These are phyloP conservation scores for Aleiodes sp. DNA, from an alignment of 1,140 invertebrate species.

Conservation along the genomic window DNA sequence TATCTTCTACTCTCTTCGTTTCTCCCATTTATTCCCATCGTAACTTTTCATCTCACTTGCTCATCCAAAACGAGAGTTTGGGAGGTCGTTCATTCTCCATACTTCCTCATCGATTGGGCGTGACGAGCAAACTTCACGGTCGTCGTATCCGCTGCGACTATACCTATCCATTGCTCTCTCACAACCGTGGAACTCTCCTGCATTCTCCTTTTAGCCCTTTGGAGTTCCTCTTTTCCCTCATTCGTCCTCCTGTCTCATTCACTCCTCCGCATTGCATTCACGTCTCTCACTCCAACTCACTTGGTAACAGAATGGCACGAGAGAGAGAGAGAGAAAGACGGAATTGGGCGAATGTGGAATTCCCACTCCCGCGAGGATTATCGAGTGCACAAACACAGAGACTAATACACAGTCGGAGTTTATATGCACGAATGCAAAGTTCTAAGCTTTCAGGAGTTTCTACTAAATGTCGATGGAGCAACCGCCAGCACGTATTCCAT, in stretches of 20 bases:
- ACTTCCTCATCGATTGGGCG: slow-evolving; percentile 42
- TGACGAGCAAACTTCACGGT: slow-evolving; percentile 41
- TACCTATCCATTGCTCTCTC: neutral
- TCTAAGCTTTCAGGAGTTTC: neutral
- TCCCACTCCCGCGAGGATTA: neutral
- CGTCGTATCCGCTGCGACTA: slow-evolving; percentile 25
- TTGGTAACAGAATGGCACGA: neutral
- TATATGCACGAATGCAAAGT: neutral
- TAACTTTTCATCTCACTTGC: slow-evolving; percentile 34
- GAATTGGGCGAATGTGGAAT: neutral
- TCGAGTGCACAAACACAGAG: neutral
- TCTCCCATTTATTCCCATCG: slow-evolving; percentile 29
- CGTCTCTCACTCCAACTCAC: neutral
- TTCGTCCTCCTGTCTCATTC: neutral
- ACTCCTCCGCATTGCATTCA: neutral
- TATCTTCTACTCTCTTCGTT: slow-evolving; percentile 38
- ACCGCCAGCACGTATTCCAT: neutral
- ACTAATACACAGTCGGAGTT: neutral
- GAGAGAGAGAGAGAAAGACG: neutral
- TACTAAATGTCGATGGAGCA: neutral
- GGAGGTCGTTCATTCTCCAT: slow-evolving; percentile 41
- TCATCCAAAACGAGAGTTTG: slow-evolving; percentile 37
- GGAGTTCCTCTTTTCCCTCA: neutral
- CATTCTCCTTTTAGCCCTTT: slow-evolving; percentile 17
- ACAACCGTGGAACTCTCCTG: slow-evolving; percentile 19